Conservation (phyloP, 2,113 vertebrate species). For the Apteryx mantelli region DNA sequence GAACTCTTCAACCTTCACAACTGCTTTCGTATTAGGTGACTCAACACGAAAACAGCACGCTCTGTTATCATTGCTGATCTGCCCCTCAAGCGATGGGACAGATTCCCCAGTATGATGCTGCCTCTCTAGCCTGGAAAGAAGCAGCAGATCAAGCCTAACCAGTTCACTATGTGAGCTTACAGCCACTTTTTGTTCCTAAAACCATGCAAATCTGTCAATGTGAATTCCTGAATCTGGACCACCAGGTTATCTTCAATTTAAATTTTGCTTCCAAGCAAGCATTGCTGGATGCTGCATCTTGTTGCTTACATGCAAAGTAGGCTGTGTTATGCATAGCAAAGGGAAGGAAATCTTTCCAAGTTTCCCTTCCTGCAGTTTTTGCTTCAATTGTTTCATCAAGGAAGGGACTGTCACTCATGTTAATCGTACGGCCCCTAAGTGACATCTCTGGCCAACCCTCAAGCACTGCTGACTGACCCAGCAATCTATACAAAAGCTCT, state of each 20-base stretch:
- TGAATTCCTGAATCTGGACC: neutral
- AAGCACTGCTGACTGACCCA: neutral
- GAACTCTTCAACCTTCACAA: neutral
- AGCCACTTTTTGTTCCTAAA: neutral
- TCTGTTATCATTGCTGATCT: no score
- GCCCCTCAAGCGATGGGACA: neutral
- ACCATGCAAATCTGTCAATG: neutral
- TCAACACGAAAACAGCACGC: neutral
- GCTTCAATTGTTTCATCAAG: slow-evolving; percentile 9
- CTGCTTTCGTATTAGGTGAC: neutral
- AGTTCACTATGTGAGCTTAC: no score
- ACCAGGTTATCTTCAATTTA: neutral
- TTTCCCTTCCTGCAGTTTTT: neutral
- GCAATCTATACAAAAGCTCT: neutral
- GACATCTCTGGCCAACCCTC: neutral
- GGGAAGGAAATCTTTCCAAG: slow-evolving; percentile 25
- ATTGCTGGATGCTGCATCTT: neutral
- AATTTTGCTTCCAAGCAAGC: neutral
- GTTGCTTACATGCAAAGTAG: neutral
- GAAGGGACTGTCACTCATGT: neutral
- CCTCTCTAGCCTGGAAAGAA: neutral
- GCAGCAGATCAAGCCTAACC: neutral
- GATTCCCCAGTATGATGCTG: neutral
- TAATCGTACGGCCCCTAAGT: neutral
- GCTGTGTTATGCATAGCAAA: neutral